Base-by-base conservation (phyloP, 2,888 invertebrate species). In the Limnephilus marmoratus region DNA sequence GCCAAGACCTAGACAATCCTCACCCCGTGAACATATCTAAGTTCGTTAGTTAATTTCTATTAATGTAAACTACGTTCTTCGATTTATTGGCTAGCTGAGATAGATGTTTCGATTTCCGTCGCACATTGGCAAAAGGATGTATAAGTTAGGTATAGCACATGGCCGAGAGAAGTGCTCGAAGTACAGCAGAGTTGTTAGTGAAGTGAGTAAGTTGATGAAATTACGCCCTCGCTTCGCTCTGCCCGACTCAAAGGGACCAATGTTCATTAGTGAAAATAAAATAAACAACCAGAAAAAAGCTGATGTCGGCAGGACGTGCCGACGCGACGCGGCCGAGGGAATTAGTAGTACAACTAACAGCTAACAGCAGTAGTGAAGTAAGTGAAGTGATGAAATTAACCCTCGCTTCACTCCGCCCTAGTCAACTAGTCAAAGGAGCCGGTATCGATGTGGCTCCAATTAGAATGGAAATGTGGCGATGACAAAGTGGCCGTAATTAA, bases 311-410 rank as follows among this genome's bases (percentile, higher is more conserved):
- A 68, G n/a, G 68, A n/a, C 24, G 24, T 24, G 24, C 24, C 53
- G 18, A 53, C 18, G 53, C 53, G 53, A 53, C 18, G 53, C 18
- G 53, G 53, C 13, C 18, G 53, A 53, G 53, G 18, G 53, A 53
- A 53, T 4, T 53, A 53, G 18, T 53, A 18, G 18, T 18, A 24
- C 9, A 24, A 49, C 49, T 9, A 68, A 24, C 24, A 68, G 68
- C 24, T 9, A 68, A 24, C 24, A n/a, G 68, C 24, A 24, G 68
- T 68, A 68, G 53, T 15, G 68, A n/a, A 68, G 68, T n/a, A 68
- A 82, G 82, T 82, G 82, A 82, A 9, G 85, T 85, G 85, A 85
- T 85, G 85, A 85, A 85, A 85, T 85, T 85, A 85, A n/a, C 45
- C 41, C 85, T 34, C 37, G 34, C n/a, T 37, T 85, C 34, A 12